These are phyloP conservation scores for Camponotus floridanus DNA, from an alignment of 1,140 invertebrate species.

Conservation along the genomic window DNA sequence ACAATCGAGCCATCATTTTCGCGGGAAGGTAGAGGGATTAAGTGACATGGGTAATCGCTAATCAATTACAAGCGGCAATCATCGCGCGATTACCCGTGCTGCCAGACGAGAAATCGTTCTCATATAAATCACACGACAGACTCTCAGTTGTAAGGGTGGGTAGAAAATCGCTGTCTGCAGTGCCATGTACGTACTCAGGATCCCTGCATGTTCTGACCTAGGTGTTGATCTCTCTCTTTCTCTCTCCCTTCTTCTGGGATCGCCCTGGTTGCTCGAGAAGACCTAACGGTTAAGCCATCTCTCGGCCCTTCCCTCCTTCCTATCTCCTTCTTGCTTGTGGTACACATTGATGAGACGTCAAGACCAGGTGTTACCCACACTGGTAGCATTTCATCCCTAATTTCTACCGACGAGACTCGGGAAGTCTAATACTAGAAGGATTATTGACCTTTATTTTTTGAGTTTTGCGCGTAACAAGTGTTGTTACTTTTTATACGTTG, in stretches of 20 bases:
- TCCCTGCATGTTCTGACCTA: conserved; percentile 37
- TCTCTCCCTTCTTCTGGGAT: conserved; percentile 58
- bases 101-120: conserved; percentile 82
- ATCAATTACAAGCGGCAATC: conserved; percentile 83
- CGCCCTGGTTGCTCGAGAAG: conserved; percentile 23
- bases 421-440: conserved; percentile 33
- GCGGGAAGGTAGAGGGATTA: conserved; percentile 39
- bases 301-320: conserved; percentile 20
- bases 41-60: conserved; percentile 76
- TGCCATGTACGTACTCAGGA: conserved; percentile 72
- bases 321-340: conserved; percentile 41
- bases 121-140: conserved; percentile 83
- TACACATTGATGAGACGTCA: conserved; percentile 81
- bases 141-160: conserved; percentile 65
- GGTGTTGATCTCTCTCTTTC: not conserved
- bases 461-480: not conserved
- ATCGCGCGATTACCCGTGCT: conserved; percentile 80
- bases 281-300: conserved; percentile 44
- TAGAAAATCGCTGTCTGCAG: conserved; percentile 63
- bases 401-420: conserved; percentile 49
- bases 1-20: conserved; percentile 54
- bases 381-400: conserved; percentile 74
- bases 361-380: conserved; percentile 77
- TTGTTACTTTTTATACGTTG: conserved; percentile 18
- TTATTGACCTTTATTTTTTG: conserved; percentile 33